These are phyloP conservation scores for Hirtodrosophila confusa DNA, from an alignment of 2,888 invertebrate genomes.

Conservation along the genomic window DNA sequence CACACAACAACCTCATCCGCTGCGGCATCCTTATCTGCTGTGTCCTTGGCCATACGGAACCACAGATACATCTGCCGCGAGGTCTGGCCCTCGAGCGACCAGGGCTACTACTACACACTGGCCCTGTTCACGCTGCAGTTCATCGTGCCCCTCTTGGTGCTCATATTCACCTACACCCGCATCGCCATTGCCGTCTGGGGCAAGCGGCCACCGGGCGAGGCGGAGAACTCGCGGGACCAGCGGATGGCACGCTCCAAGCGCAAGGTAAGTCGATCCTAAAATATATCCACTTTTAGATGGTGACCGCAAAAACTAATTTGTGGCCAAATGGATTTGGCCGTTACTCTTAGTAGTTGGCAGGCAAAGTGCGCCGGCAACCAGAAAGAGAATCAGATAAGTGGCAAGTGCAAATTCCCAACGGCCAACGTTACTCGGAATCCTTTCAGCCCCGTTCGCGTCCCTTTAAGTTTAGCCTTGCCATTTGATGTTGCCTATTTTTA, in stretches of 20 bases:
- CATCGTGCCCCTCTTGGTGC: constrained; percentile 90
- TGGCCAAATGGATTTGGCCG: constrained; percentile 39
- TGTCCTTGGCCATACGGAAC: constrained; percentile 20
- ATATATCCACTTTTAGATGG: constrained; percentile 7
- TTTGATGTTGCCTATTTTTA: constrained; percentile 21
- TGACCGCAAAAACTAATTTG: constrained; percentile 77
- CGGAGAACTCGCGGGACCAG: constrained; percentile 92
- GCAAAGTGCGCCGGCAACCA: constrained; percentile 1
- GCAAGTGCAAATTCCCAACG: constrained; percentile 38
- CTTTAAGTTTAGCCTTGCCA: constrained; percentile 3
- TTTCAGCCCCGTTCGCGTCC: constrained; percentile 20
- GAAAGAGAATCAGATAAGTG: constrained; percentile 34
- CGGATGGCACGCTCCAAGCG: constrained; percentile 93
- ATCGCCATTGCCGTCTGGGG: constrained; percentile 95
- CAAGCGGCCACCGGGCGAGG: constrained; percentile 93
- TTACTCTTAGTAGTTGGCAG: constrained; percentile 26
- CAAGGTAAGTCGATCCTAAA: constrained; percentile 87
- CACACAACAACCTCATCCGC: constrained; percentile 14
- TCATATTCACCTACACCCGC: constrained; percentile 93
- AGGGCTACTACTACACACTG: constrained; percentile 90
- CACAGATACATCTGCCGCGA: constrained; percentile 89
- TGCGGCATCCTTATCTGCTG: constrained; percentile 11
- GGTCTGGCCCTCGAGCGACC: constrained; percentile 87
- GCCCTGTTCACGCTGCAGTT: constrained; percentile 93
- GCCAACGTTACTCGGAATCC: constrained; percentile 15